Base-by-base conservation (phyloP, 2,888 invertebrate species). In the Pherbina coryleti region DNA sequence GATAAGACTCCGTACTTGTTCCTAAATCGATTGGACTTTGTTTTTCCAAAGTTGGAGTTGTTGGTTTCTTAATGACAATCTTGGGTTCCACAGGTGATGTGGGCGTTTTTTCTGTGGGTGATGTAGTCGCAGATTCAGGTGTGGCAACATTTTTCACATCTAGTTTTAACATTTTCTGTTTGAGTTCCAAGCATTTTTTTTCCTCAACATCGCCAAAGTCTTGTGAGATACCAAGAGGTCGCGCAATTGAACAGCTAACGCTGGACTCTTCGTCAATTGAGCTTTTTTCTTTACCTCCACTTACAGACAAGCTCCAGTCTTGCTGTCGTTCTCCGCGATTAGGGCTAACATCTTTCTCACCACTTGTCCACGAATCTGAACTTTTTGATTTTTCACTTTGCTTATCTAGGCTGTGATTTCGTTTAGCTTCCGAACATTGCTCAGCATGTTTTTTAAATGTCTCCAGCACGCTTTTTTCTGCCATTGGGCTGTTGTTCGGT, bases 351-450 rank as follows among this genome's bases (percentile, higher is more conserved):
- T 93, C 93, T 87, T 93, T 94, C 86, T 94, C 94, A n/a, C 94
- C 93, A 84, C 94, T 94, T 0, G 95, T 95, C 94, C 95, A 95
- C 0, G 95, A 95, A 84, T 95, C 95, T 2, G 95, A 95, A 84
- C 95, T 95, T 82, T 93, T 91, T 0, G 95, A 95, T 79, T 94
- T 93, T 67, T 88, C 88, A 66, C 87, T 87, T 69, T 89, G 87
- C 73, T 87, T 88, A 86, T 95, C 95, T 1, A 94, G 92, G 31
- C 80, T 84, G 9, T 81, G 83, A 82, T 93, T 94, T 31, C 94
- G 88, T 85, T 94, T 93, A 4, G 71, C 90, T 8, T 86, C 85
- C 3, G 76, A 53, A 44, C 44, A 44, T 9, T 79, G 77, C 28
- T 84, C 83, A 5, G 67, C 64, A 69, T 82, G 85, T 60, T 86